Evolutionary conservation across 2,888 invertebrate species (phyloP).

Genomic region (Nycteola revayana): DNA sequence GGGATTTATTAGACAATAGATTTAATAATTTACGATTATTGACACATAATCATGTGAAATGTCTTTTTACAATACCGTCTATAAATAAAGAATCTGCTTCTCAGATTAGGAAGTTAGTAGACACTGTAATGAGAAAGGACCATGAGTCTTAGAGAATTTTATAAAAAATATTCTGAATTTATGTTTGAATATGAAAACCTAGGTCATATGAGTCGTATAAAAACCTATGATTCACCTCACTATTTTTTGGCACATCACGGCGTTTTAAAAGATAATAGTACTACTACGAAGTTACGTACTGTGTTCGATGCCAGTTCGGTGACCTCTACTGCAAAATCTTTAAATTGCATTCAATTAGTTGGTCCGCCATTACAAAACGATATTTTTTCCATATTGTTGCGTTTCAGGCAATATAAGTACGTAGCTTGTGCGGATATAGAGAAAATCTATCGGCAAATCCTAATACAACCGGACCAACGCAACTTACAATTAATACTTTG

Average conservation of each 20-base stretch:
- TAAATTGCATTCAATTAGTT: neutral
- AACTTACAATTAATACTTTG: conserved; percentile 1
- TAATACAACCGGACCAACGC: neutral
- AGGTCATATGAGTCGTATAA: neutral
- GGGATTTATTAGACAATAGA: conserved; percentile 7
- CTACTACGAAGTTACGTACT: conserved; percentile 7
- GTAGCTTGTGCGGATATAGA: conserved; percentile 3
- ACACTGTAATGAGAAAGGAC: conserved; percentile 17
- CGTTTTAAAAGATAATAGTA: neutral
- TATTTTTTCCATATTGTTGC: conserved; percentile 3
- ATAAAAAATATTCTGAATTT: neutral
- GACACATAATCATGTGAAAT: conserved; percentile 10
- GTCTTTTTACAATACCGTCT: conserved; percentile 13
- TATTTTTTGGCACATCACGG: neutral
- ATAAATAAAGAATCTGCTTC: conserved; percentile 18
- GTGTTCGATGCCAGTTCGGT: neutral
- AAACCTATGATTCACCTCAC: neutral
- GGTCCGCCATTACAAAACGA: conserved; percentile 3
- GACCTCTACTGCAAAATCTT: conserved; percentile 1
- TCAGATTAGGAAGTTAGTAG: conserved; percentile 18
- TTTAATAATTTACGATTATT: conserved; percentile 18
- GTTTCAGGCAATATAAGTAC: conserved; percentile 3
- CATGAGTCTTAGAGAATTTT: conserved; percentile 17
- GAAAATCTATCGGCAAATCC: conserved; percentile 1
- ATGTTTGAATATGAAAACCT: neutral